Base-by-base conservation (phyloP, 1,140 invertebrate genomes). In the Drosophila trapezifrons region DNA sequence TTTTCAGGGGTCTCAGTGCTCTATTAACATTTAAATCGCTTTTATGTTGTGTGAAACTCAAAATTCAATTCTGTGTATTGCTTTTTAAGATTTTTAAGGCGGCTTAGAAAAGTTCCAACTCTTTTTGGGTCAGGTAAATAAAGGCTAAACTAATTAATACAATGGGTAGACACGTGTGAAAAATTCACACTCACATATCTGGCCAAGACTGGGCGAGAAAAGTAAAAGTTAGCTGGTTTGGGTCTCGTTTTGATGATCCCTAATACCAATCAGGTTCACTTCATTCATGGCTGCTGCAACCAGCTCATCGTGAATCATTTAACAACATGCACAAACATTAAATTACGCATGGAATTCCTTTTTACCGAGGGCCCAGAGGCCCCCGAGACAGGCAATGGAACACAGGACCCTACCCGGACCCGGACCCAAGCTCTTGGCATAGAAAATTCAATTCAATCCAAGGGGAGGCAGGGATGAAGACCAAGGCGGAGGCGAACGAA, bases 391-490 rank as follows among this genome's bases (percentile, higher is more conserved):
- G 42, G 20, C 47, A 22, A 70, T 35, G 27, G 43, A 25, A 20
- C 37, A 52, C 51, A 35, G 49, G 27, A 51, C 17, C 12, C 37
- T 47, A 25, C 20, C 42, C 57, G 37, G 25, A 55, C 65, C 46
- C 74, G 42, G n/a, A n/a, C n/a, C n/a, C n/a, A n/a, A 70, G 49
- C 55, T 80, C 57, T 67, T 57, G 63, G 73, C 78, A 85, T 78
- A 85, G 64, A 81, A 85, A 81, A 85, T 80, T 81, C 74, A 85
- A 85, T 83, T 83, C 71, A 79, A 83, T 77, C 72, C 76, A 84
- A 55, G 40, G 47, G 71, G 27, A 17, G 37, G 8, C 17, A 22
- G 47, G 51, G 29, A 51, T 40, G 45, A 57, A 43, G 67, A 32
- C 55, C 62, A 43, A 46, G 47, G 25, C 42, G 60, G 38, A 54